phyloP scores from a whole-genome alignment of 1,140 invertebrate species.

The Chrysoperla carnea region DNA sequence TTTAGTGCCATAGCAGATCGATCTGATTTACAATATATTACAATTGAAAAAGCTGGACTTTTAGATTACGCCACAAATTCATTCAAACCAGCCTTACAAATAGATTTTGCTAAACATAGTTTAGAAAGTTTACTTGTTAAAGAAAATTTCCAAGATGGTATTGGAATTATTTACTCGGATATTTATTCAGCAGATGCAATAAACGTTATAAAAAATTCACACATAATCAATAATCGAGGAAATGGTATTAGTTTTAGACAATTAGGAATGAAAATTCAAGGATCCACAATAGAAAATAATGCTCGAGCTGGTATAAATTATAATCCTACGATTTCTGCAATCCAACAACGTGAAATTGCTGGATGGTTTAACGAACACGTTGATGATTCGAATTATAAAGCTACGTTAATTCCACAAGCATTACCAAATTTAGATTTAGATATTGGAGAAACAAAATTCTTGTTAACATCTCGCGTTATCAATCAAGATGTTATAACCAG shows the following conservation, averaged over 20 bases:
- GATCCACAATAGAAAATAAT: conserved; percentile 67
- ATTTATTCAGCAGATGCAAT: conserved; percentile 70
- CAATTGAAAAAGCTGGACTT: conserved; percentile 81
- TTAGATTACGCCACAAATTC: conserved; percentile 80
- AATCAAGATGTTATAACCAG: conserved; percentile 33
- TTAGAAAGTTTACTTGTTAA: conserved; percentile 65
- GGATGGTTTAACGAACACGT: conserved; percentile 73
- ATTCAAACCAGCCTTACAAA: conserved; percentile 86
- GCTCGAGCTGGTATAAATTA: conserved; percentile 77
- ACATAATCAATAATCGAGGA: conserved; percentile 71
- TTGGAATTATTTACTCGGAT: conserved; percentile 78
- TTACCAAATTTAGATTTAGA: conserved; percentile 42
- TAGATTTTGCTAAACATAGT: conserved; percentile 89
- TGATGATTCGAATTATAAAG: conserved; percentile 47
- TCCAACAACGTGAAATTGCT: conserved; percentile 77
- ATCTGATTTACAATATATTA: conserved; percentile 72
- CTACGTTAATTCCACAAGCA: conserved; percentile 41
- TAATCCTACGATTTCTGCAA: conserved; percentile 68
- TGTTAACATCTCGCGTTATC: conserved; percentile 47
- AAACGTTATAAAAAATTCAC: conserved; percentile 72
- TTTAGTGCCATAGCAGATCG: conserved; percentile 75
- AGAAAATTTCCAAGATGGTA: conserved; percentile 72
- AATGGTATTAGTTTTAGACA: conserved; percentile 82
- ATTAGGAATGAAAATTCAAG: conserved; percentile 61
- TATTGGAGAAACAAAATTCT: conserved; percentile 50